Base-by-base conservation (phyloP, 2,113 vertebrate species). In the Pollachius pollachius region DNA sequence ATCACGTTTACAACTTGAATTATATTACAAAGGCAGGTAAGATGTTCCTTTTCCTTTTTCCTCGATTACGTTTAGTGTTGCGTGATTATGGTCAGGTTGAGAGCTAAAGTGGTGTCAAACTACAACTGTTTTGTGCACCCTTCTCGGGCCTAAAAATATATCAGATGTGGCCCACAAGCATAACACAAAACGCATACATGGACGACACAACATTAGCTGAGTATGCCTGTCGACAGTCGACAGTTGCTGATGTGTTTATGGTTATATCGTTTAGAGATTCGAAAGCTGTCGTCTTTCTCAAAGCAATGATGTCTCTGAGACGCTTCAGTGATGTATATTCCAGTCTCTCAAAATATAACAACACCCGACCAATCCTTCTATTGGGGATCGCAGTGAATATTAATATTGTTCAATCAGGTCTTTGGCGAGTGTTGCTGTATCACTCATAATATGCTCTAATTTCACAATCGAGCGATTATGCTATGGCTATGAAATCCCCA, bases 1-100 rank as follows among this genome's bases (percentile, higher is more conserved):
- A 83, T 86, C 85, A 81, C 88, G 92, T 93, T 93, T 92, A 92
- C 91, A 92, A 86, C 87, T 87, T 91, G 85, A 90, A 90, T 78
- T 83, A 79, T 64, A 82, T 69, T 85, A 86, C 91, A 89, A 88
- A 89, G 89, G 89, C 89, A 90, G 91, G 91, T 93, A 91, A 91
- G 92, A 34, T 11, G 9, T 58, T 75, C 21, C 64, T 48, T 65
- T 12, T 15, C 30, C 76, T 69, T 16, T 23, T 70, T 25, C 0
- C 19, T 69, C 18, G n/a, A 15, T 71, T 41, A 60, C 48, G 12
- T 23, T 69, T 34, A 17, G 15, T 75, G 62, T 80, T 81, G 69
- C 67, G 52, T 73, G 21, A 18, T 41, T 23, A 16, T 60, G 56
- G 17, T 68, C 15, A 15, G 25, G 18, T 18, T 75, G 2, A 79